Percentiles rank a stretch among this genome's conserved stretches.
Conservation (phyloP, 2,113 vertebrate species). For the Athene noctua region DNA sequence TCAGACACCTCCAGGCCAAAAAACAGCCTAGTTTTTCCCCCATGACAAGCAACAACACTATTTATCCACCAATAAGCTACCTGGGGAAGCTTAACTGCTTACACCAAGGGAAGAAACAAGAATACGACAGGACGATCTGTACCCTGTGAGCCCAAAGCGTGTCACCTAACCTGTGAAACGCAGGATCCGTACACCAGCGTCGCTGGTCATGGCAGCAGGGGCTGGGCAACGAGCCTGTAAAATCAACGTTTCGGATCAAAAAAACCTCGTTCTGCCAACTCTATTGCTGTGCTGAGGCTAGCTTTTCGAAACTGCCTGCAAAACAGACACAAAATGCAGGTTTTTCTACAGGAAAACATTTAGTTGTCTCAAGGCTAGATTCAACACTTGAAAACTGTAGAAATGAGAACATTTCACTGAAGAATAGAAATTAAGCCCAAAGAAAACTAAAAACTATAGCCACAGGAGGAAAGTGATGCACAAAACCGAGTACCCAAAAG, state of each 20-base stretch:
- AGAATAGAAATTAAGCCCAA: conserved; percentile 13
- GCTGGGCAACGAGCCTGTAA: background rate
- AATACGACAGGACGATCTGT: background rate
- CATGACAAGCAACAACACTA: background rate
- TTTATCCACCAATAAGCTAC: background rate
- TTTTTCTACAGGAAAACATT: conserved; percentile 27
- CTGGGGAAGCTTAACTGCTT: background rate
- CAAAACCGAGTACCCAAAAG: background rate
- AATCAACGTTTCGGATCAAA: background rate
- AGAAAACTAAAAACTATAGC: background rate
- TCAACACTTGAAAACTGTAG: conserved; percentile 20
- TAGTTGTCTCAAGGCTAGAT: conserved; percentile 24
- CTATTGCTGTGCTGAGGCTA: background rate
- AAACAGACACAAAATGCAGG: background rate
- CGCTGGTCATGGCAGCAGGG: background rate
- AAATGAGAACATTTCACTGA: conserved; percentile 9
- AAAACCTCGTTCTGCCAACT: background rate
- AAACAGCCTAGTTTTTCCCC: background rate
- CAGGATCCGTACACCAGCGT: background rate
- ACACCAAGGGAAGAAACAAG: background rate
- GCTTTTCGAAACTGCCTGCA: background rate
- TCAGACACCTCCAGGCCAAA: background rate
- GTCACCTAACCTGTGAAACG: background rate
- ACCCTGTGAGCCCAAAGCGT: conserved; percentile 42
- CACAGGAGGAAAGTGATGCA: background rate